Evolutionary conservation across 2,797 vertebrate species (phyloP), one percentile per base, ranked within the genome.

Genomic region (Rhinella marina): DNA sequence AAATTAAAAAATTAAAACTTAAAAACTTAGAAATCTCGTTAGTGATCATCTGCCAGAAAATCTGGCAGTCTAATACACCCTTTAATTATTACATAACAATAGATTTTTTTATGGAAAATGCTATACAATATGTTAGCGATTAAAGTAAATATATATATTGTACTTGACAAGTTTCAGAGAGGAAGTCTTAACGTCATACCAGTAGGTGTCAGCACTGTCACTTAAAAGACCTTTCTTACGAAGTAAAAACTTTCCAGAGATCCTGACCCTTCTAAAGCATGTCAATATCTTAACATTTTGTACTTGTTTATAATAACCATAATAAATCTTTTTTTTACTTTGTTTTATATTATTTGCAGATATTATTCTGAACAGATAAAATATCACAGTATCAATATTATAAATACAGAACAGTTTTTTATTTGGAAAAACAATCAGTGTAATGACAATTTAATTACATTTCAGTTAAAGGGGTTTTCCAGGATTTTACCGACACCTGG

Each of bases 161-260:
- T 10, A 12, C 7, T 12, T 73, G 19, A 48, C 9, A 50, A 10
- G 17, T 73, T 21, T 27, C 29, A 17, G 23, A 75, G 54, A 62
- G 68, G 27, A 25, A 25, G 48, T 84, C n/a, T 10, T 64, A 13
- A 52, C 4, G 41, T 62, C 48, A 61, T 79, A 84, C 87, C 87
- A 88, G 82, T 80, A 88, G 87, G 77, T 88, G 87, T 88, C 87
- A 88, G 87, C 72, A 77, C 82, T 79, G 64, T 57, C 82, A 50
- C 78, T 85, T 85, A 62, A n/a, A 86, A 79, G 29, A 29, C 16
- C 48, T 41, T 57, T 68, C 19, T 16, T 41, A 8, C 52, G 57
- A 48, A 27, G 12, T 64, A 29, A 27, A 59, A 87, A 23, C 56
- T 77, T 64, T 32, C 48, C 41, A 13, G 29, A 62, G 29, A 62